Percentiles rank a stretch among this genome's conserved stretches.
Conservation (phyloP, 2,888 invertebrate genomes). For the Ectemnius lituratus region DNA sequence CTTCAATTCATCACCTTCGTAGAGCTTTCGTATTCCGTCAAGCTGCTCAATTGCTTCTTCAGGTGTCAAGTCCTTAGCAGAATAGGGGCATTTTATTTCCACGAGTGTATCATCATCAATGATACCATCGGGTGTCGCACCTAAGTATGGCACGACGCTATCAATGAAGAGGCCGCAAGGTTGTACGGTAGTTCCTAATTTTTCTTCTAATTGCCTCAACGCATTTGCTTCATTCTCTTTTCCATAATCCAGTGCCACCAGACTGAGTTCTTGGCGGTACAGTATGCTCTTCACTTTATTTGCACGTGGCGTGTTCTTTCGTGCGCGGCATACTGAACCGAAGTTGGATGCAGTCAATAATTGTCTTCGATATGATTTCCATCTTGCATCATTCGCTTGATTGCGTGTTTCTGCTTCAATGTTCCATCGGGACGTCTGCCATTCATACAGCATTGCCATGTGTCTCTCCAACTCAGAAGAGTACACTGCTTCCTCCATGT, state of each 20-base stretch:
- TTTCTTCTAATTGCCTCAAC: background rate
- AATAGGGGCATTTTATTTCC: too few species aligned
- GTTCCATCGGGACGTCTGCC: slow-evolving; percentile 1
- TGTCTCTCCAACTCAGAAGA: slow-evolving; percentile 8
- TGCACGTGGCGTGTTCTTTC: background rate
- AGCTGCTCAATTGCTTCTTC: too few species aligned
- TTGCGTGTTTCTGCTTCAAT: slow-evolving; percentile 8
- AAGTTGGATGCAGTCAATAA: slow-evolving; percentile 19
- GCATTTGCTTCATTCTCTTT: background rate
- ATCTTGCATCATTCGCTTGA: slow-evolving; percentile 1
- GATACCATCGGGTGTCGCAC: too few species aligned
- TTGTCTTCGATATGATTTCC: slow-evolving; percentile 9
- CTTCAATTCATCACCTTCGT: too few species aligned
- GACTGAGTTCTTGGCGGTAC: background rate
- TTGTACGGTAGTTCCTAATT: background rate
- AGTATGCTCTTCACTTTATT: background rate
- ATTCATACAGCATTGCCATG: background rate
- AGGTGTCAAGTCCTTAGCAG: too few species aligned
- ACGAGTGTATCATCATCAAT: too few species aligned
- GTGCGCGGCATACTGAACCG: slow-evolving; percentile 8
- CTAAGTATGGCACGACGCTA: too few species aligned
- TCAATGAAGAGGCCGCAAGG: too few species aligned
- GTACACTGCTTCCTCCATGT: slow-evolving; percentile 4
- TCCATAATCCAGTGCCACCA: slow-evolving; percentile 2
- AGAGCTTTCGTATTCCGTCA: too few species aligned